Evolutionary conservation across 2,113 vertebrate genomes (phyloP).

Genomic region (Lynx canadensis): DNA sequence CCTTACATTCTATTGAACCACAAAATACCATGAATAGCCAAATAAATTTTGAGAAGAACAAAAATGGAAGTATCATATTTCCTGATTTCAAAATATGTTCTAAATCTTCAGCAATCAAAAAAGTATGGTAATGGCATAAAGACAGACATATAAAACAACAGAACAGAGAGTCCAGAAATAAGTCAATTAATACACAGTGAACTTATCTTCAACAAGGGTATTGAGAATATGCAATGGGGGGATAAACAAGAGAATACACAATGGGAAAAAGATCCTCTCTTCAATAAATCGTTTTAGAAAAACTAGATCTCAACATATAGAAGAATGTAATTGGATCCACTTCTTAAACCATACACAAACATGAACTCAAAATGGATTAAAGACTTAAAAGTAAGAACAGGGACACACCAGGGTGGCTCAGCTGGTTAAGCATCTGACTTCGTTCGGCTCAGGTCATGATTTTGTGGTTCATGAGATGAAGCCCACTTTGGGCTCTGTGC

Average conservation of each 20-base stretch:
- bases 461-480: too few relatives aligned
- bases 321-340: background rate
- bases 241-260: background rate
- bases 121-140: background rate
- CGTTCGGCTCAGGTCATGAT: too few relatives aligned
- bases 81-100: background rate
- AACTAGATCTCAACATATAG: background rate
- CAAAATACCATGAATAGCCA: background rate
- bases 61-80: background rate
- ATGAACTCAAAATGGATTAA: background rate
- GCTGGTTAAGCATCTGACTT: too few relatives aligned
- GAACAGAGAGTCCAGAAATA: background rate
- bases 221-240: background rate
- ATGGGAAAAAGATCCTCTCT: background rate
- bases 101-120: background rate
- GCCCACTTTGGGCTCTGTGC: too few relatives aligned
- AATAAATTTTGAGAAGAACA: background rate
- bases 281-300: background rate
- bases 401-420: too few relatives aligned
- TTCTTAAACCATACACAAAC: background rate
- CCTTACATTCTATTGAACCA: background rate
- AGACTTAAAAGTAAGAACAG: background rate
- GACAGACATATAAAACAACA: background rate
- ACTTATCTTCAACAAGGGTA: background rate
- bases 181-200: background rate